Evolutionary conservation across 2,888 invertebrate species (phyloP).

Genomic region (Chydorus sphaericus): DNA sequence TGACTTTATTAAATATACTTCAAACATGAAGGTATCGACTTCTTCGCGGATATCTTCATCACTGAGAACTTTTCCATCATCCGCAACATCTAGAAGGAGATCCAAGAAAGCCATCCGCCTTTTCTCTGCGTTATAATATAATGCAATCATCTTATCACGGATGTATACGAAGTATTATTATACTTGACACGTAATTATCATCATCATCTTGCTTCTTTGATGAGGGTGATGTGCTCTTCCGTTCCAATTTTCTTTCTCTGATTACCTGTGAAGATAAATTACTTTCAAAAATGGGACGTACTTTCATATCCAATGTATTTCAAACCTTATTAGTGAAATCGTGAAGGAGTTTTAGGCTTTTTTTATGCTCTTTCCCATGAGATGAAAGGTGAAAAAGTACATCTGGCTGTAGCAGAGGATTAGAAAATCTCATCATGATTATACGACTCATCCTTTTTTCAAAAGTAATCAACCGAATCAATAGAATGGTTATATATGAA

Average conservation of each 20-base stretch:
- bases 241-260: neutral
- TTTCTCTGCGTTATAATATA: slow-evolving; percentile 9
- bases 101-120: slow-evolving; percentile 28
- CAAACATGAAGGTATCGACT: slow-evolving; percentile 28
- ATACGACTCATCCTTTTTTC: slow-evolving; percentile 18
- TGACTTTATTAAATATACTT: slow-evolving; percentile 19
- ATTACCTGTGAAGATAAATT: neutral
- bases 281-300: neutral
- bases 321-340: slow-evolving; percentile 14
- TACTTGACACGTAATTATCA: no score
- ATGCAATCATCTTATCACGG: no score
- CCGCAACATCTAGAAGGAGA: slow-evolving; percentile 25
- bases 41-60: slow-evolving; percentile 28
- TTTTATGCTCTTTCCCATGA: slow-evolving; percentile 11
- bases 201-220: neutral
- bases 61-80: slow-evolving; percentile 22
- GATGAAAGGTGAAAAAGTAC: slow-evolving; percentile 14
- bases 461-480: neutral
- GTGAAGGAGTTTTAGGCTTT: slow-evolving; percentile 16
- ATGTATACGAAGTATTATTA: no score
- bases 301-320: neutral
- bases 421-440: slow-evolving; percentile 14
- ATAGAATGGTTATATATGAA: neutral
- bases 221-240: neutral
- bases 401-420: slow-evolving; percentile 16